Evolutionary conservation across 2,797 vertebrate species (phyloP), one percentile per base, ranked within the genome.

Genomic region (Leptatherina wallacei): DNA sequence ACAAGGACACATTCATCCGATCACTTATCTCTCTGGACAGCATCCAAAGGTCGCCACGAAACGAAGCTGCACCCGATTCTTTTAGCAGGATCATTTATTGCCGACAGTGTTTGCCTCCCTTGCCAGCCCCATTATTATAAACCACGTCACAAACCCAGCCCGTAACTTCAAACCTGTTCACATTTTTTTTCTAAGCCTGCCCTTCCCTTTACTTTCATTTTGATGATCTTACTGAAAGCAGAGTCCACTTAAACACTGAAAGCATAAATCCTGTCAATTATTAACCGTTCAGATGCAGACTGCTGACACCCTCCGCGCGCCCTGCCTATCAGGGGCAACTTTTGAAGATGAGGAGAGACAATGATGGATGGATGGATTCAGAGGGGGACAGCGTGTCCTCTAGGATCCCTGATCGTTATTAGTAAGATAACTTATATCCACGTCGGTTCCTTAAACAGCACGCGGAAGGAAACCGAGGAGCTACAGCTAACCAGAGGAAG

Each of bases 121-220:
- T 75, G 40, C 73, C 70, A 36, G 55, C 64, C 60, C 65, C 35
- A 20, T 4, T 33, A 14, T 69, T 16, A 33, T 61, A 63, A 77
- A 70, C 81, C 75, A 90, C 92, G 91, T 93, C 91, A 91, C 85
- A 73, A 56, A 47, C 73, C 57, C 71, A 54, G 22, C 14, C 56
- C 66, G 13, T 57, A 60, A 69, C 52, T 85, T 71, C 60, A 72
- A 81, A 71, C 73, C 80, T 65, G 61, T 8, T 32, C 61, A 61
- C 64, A 61, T 18, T 24, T 62, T 30, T 42, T 13, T 13, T 6
- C 1, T 4, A 18, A 18, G 2, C 10, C 49, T 3, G 73, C 81
- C 65, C 79, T 80, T 9, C 60, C 40, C 60, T 60, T 67, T 1
- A 4, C 59, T 18, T 30, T 47, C 10, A 20, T 40, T 58, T 73